Percentiles rank a stretch among this genome's conserved stretches.
These are phyloP conservation scores for Noturus placidus DNA, from an alignment of 2,113 vertebrate species.

Conservation along the genomic window DNA sequence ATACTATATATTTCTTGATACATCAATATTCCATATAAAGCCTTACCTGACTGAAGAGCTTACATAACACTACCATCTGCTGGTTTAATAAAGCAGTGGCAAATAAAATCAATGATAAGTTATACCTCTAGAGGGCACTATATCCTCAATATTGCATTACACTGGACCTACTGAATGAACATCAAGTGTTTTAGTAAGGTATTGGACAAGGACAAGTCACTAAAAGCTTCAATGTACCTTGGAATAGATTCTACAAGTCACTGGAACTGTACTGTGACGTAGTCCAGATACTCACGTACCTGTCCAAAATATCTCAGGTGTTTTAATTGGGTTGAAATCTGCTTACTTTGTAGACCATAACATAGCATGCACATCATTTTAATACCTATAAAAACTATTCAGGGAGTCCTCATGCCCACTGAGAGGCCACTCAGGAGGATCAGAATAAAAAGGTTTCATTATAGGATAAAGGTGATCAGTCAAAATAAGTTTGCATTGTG, in stretches of 20 bases:
- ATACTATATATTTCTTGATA: neutral
- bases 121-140: constrained; percentile 37
- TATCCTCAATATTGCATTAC: neutral
- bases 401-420: neutral
- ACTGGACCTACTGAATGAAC: neutral
- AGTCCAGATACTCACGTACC: too few species aligned
- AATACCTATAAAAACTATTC: neutral
- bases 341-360: neutral
- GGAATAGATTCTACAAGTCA: neutral
- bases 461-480: neutral
- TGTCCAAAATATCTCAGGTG: too few species aligned
- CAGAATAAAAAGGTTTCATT: neutral
- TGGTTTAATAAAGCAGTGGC: constrained; percentile 13
- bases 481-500: neutral
- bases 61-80: constrained; percentile 49
- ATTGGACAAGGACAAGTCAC: neutral
- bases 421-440: neutral
- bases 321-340: neutral
- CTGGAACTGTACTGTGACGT: neutral
- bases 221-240: neutral
- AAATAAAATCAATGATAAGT: neutral
- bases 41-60: neutral
- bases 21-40: neutral
- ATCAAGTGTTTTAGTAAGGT: neutral
- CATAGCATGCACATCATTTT: neutral